Percentiles rank a stretch among this genome's conserved stretches.
Evolutionary conservation across 2,113 vertebrate genomes (phyloP).

Genomic region (Macquaria australasica): DNA sequence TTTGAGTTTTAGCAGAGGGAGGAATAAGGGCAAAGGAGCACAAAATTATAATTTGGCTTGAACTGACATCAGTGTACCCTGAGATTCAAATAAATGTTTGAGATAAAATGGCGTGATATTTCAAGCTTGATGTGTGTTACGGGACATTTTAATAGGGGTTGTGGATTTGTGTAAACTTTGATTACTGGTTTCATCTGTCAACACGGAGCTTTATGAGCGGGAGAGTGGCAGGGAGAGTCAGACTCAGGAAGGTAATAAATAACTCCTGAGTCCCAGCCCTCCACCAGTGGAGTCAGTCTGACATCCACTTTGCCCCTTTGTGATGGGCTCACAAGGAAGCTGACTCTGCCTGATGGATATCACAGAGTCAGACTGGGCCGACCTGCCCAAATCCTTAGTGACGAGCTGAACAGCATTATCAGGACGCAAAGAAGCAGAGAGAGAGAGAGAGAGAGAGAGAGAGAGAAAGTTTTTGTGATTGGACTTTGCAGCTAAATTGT

Average conservation of each 20-base stretch:
- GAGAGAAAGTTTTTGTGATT: not conserved
- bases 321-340: not conserved
- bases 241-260: not conserved
- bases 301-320: not conserved
- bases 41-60: not conserved
- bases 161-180: not conserved
- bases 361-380: not conserved
- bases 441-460: not conserved
- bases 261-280: not conserved
- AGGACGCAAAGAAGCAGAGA: not conserved
- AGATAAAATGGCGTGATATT: not conserved
- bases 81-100: not conserved
- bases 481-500: not conserved
- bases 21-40: not conserved
- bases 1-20: not conserved
- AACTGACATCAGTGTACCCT: not conserved
- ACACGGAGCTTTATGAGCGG: not conserved
- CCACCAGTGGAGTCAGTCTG: not conserved
- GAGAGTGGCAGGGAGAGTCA: not conserved
- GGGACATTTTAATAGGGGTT: not conserved
- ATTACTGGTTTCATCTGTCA: conserved; percentile 13
- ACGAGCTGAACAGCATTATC: not conserved
- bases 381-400: not conserved
- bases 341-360: not conserved
- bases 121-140: not conserved